Conservation (phyloP, 2,888 invertebrate genomes). For the Nowickia ferox region DNA sequence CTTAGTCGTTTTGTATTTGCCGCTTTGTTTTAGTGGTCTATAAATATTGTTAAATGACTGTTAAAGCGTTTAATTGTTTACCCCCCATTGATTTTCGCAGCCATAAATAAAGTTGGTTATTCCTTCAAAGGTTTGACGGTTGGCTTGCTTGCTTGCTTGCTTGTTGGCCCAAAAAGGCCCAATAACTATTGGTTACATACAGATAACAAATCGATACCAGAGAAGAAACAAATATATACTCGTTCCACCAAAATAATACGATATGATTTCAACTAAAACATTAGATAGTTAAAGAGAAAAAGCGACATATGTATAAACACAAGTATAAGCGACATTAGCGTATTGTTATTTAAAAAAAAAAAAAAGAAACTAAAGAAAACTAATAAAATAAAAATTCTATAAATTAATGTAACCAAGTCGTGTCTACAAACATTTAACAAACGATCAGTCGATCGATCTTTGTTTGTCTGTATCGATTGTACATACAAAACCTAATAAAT, state of each 20-base stretch:
- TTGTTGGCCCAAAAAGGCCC: constrained; percentile 50
- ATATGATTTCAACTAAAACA: constrained; percentile 21
- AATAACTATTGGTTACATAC: constrained; percentile 49
- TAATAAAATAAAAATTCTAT: neutral
- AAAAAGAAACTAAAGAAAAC: neutral
- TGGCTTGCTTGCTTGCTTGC: constrained; percentile 13
- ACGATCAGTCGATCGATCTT: constrained; percentile 7
- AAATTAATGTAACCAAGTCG: neutral
- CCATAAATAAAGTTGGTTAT: constrained; percentile 66
- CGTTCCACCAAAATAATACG: neutral
- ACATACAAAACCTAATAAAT: constrained; percentile 47
- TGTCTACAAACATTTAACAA: neutral
- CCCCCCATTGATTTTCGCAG: constrained; percentile 69
- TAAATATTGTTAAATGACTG: constrained; percentile 72
- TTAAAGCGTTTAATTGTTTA: constrained; percentile 73
- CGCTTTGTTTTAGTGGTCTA: constrained; percentile 69
- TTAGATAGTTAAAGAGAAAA: neutral
- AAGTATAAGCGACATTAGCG: constrained; percentile 9
- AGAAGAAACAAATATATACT: constrained; percentile 1
- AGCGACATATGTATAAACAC: constrained; percentile 13
- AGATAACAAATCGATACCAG: constrained; percentile 45
- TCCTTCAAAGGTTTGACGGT: constrained; percentile 54
- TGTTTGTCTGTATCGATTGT: neutral
- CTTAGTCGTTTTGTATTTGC: constrained; percentile 39
- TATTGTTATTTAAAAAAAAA: constrained; percentile 53